These are phyloP conservation scores for Aurelia sp. DNA, from an alignment of 30 jellyfish, hydroid and myxozoan species.

Conservation along the genomic window DNA sequence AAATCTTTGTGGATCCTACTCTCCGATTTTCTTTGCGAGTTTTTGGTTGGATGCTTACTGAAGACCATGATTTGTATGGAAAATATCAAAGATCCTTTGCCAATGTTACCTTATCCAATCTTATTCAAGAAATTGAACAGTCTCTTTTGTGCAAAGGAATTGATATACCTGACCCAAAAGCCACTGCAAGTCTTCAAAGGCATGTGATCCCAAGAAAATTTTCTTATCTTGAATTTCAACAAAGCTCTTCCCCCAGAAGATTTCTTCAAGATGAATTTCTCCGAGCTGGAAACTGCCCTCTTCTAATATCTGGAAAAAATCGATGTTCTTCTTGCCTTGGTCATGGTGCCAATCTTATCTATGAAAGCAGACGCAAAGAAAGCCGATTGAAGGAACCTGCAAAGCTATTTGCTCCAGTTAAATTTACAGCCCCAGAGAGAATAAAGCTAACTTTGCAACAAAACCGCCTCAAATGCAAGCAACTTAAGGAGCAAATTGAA, in stretches of 20 bases:
- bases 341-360: slow-evolving; percentile 27
- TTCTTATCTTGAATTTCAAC: slow-evolving; percentile 15
- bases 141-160: slow-evolving; percentile 36
- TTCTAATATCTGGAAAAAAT: slow-evolving; percentile 18
- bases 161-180: slow-evolving; percentile 42
- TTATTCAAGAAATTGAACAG: too few relatives aligned
- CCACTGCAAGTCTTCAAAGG: slow-evolving; percentile 38
- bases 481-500: too few relatives aligned
- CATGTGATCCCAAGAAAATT: slow-evolving; percentile 58
- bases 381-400: too few relatives aligned
- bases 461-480: too few relatives aligned
- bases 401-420: slow-evolving; percentile 3
- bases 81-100: slow-evolving; percentile 13
- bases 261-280: slow-evolving; percentile 50
- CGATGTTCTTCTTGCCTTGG: slow-evolving; percentile 41
- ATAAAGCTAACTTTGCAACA: too few relatives aligned
- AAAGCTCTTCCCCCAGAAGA: slow-evolving; percentile 12
- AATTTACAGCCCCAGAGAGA: too few relatives aligned
- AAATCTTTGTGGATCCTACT: too few relatives aligned
- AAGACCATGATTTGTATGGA: slow-evolving; percentile 30
- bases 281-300: slow-evolving; percentile 42
- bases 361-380: slow-evolving; percentile 37
- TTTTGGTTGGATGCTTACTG: slow-evolving; percentile 57
- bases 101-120: too few relatives aligned
- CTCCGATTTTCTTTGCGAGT: slow-evolving; percentile 29